phyloP scores from a whole-genome alignment of 2,888 invertebrate genomes.

The Ormyrus thymus region DNA sequence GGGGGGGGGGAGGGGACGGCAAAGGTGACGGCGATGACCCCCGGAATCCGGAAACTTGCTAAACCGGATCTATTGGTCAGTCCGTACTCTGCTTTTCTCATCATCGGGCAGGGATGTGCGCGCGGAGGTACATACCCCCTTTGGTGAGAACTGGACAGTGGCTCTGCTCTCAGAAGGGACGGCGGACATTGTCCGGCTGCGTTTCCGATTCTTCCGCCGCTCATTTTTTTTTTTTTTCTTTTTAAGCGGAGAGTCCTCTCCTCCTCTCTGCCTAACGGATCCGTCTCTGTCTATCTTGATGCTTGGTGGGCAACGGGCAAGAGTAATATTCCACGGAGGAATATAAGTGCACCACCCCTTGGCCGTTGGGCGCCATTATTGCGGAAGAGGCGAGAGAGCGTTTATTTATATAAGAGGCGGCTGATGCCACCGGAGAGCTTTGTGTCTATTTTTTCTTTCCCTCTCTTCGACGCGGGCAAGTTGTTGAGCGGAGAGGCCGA shows the following conservation, averaged over 20 bases:
- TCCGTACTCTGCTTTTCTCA: constrained; percentile 53
- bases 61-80: constrained; percentile 76
- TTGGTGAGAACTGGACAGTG: constrained; percentile 72
- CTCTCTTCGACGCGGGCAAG: not conserved
- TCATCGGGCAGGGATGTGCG: constrained; percentile 11
- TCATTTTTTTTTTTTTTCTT: constrained; percentile 15
- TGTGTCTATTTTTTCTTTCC: not conserved
- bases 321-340: constrained; percentile 35
- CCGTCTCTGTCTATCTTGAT: constrained; percentile 18
- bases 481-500: constrained; percentile 3
- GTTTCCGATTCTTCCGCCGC: constrained; percentile 50
- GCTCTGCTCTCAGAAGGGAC: constrained; percentile 65
- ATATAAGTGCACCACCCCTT: constrained; percentile 12
- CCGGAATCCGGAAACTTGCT: constrained; percentile 74
- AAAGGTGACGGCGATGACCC: constrained; percentile 44
- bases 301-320: constrained; percentile 34
- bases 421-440: not conserved
- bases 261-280: constrained; percentile 8
- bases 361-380: constrained; percentile 1
- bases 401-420: constrained; percentile 1
- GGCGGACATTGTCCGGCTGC: constrained; percentile 49
- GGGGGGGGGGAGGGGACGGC: constrained; percentile 20
- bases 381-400: constrained; percentile 6
- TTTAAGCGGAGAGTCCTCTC: not conserved
- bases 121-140: constrained; percentile 56